These are phyloP conservation scores for Tenrec ecaudatus DNA, from an alignment of 2,113 vertebrate genomes.

Conservation along the genomic window DNA sequence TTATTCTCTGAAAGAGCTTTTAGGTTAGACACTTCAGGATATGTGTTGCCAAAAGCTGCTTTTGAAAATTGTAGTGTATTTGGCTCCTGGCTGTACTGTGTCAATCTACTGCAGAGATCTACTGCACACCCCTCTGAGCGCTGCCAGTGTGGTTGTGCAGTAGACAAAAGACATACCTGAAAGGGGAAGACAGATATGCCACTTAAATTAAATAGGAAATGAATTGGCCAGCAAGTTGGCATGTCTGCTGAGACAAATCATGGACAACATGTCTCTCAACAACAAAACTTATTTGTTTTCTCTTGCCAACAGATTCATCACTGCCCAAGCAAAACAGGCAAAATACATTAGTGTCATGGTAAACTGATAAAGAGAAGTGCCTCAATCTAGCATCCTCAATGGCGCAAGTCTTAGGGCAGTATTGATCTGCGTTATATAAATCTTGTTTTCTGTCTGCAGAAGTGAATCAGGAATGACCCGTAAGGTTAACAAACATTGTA, in stretches of 20 bases:
- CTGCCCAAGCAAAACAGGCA: slow-evolving; percentile 97
- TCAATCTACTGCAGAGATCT: slow-evolving; percentile 82
- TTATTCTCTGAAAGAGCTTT: slow-evolving; percentile 18
- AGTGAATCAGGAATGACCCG: slow-evolving; percentile 98
- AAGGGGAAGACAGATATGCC: slow-evolving; percentile 95
- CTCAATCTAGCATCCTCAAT: slow-evolving; percentile 92
- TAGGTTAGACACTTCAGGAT: slow-evolving; percentile 23
- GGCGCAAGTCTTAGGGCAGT: slow-evolving; percentile 94
- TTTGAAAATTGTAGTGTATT: slow-evolving; percentile 74
- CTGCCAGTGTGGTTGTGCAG: slow-evolving; percentile 86
- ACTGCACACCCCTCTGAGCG: slow-evolving; percentile 82
- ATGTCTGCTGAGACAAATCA: slow-evolving; percentile 97
- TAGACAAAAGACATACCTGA: slow-evolving; percentile 94
- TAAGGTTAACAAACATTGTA: slow-evolving; percentile 99
- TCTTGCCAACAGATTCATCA: slow-evolving; percentile 98
- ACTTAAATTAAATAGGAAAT: slow-evolving; percentile 93
- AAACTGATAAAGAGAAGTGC: slow-evolving; percentile 97
- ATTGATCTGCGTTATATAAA: slow-evolving; percentile 99
- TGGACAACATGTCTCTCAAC: slow-evolving; percentile 94
- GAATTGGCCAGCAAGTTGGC: slow-evolving; percentile 95
- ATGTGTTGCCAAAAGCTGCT: slow-evolving; percentile 52
- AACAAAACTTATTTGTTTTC: slow-evolving; percentile 93
- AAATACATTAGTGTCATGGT: slow-evolving; percentile 99
- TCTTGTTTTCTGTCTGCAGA: slow-evolving; percentile 98
- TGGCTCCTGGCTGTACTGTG: slow-evolving; percentile 56